Conservation (phyloP, 2,888 invertebrate genomes). For the Drosophila diplacantha region DNA sequence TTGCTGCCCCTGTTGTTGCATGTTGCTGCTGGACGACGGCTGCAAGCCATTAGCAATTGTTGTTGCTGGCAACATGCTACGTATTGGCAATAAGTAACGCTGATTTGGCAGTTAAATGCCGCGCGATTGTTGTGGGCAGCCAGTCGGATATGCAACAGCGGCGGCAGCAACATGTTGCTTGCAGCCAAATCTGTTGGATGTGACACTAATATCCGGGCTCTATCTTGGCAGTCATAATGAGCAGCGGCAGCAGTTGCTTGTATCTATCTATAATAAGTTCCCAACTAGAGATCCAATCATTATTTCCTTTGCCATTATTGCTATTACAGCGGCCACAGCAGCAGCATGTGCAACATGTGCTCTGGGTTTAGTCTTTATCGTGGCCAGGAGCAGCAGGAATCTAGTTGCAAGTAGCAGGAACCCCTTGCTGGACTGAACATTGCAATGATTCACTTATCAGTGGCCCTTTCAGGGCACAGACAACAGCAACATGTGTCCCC, state of each 20-base stretch:
- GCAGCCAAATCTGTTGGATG: conserved; percentile 68
- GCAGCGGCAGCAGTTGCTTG: conserved; percentile 35
- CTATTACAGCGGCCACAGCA: conserved; percentile 17
- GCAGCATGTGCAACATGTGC: conserved; percentile 31
- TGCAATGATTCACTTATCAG: conserved; percentile 34
- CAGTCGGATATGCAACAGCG: conserved; percentile 62
- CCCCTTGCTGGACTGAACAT: conserved; percentile 7
- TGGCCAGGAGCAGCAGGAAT: conserved; percentile 10
- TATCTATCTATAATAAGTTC: conserved; percentile 37
- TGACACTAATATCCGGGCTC: conserved; percentile 68
- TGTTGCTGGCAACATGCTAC: conserved; percentile 57
- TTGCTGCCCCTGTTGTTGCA: conserved; percentile 46
- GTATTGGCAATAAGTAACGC: conserved; percentile 72
- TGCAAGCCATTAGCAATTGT: conserved; percentile 65
- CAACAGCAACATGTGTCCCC: conserved; percentile 21
- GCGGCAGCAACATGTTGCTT: conserved; percentile 60
- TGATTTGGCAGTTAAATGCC: conserved; percentile 73
- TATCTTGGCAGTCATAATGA: conserved; percentile 44
- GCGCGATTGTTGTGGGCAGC: conserved; percentile 53
- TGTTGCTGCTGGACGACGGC: conserved; percentile 56
- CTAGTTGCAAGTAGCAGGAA: conserved; percentile 15
- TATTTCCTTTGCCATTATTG: conserved; percentile 35
- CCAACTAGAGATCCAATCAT: conserved; percentile 28
- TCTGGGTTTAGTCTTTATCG: conserved; percentile 24
- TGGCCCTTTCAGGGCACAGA: conserved; percentile 14